These are phyloP conservation scores for Octodon degus DNA, from an alignment of 2,113 vertebrate species.

Conservation along the genomic window DNA sequence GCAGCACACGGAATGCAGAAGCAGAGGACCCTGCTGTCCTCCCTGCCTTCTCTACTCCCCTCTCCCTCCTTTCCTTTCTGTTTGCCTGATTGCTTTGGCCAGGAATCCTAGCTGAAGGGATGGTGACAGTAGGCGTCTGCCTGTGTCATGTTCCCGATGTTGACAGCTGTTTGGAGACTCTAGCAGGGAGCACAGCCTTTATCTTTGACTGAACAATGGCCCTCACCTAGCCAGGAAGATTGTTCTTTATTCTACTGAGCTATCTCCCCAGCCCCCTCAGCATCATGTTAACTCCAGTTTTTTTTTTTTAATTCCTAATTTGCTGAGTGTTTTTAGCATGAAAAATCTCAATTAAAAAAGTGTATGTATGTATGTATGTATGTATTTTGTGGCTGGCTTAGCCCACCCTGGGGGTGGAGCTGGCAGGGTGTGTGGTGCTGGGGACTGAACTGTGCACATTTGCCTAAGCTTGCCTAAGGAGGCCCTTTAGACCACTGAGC, in stretches of 20 bases:
- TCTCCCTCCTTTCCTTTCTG: neutral
- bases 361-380: too few species aligned
- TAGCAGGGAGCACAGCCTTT: neutral
- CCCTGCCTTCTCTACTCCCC: neutral
- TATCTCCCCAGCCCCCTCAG: neutral
- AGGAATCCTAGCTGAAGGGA: neutral
- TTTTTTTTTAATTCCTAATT: neutral
- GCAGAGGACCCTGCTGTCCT: neutral
- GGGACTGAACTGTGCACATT: too few species aligned
- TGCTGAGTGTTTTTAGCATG: neutral
- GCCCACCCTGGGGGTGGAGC: too few species aligned
- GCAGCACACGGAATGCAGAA: neutral
- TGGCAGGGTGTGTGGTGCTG: too few species aligned
- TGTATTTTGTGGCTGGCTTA: too few species aligned
- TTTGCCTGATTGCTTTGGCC: neutral
- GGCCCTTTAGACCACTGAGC: too few species aligned
- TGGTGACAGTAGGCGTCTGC: neutral
- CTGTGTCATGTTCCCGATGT: neutral
- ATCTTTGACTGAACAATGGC: neutral
- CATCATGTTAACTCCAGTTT: neutral
- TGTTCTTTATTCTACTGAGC: neutral
- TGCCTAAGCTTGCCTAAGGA: too few species aligned
- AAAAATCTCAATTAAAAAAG: neutral
- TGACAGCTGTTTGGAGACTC: neutral
- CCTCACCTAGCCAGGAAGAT: neutral